Conservation (phyloP, 2,888 invertebrate genomes). For the Elysia crispata region DNA sequence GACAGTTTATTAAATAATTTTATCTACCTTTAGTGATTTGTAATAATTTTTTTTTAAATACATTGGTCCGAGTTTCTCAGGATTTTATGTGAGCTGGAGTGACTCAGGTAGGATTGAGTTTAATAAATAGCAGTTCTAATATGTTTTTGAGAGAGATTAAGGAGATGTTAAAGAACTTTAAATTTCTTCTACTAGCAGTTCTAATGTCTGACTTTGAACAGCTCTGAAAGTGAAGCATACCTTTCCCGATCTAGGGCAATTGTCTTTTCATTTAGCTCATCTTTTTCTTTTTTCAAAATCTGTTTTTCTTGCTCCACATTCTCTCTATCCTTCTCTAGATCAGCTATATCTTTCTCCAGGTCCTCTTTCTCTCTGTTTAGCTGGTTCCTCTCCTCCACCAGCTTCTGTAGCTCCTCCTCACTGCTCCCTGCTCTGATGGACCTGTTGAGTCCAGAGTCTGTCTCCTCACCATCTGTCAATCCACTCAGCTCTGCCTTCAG, state of each 20-base stretch:
- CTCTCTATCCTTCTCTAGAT: constrained; percentile 56
- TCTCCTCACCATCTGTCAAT: constrained; percentile 36
- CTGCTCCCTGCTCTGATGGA: neutral
- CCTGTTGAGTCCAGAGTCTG: neutral
- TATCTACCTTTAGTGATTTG: too few relatives aligned
- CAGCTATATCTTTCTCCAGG: constrained; percentile 58
- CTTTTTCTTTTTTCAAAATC: constrained; percentile 33
- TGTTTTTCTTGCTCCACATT: constrained; percentile 45
- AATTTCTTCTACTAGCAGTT: too few relatives aligned
- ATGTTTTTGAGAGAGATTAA: too few relatives aligned
- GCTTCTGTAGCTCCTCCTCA: constrained; percentile 36
- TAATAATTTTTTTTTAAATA: too few relatives aligned
- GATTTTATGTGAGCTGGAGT: too few relatives aligned
- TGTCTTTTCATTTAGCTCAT: constrained; percentile 36
- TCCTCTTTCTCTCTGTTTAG: constrained; percentile 58
- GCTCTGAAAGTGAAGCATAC: neutral
- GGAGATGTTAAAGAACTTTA: too few relatives aligned
- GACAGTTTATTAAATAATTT: too few relatives aligned
- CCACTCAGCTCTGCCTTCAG: constrained; percentile 47
- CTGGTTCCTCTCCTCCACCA: constrained; percentile 46
- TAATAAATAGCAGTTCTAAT: too few relatives aligned
- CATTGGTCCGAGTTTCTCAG: too few relatives aligned
- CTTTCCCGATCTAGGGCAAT: neutral
- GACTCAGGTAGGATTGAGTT: too few relatives aligned
- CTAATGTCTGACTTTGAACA: too few relatives aligned